Base-by-base conservation (phyloP, 2,113 vertebrate species). In the Ursus arctos region DNA sequence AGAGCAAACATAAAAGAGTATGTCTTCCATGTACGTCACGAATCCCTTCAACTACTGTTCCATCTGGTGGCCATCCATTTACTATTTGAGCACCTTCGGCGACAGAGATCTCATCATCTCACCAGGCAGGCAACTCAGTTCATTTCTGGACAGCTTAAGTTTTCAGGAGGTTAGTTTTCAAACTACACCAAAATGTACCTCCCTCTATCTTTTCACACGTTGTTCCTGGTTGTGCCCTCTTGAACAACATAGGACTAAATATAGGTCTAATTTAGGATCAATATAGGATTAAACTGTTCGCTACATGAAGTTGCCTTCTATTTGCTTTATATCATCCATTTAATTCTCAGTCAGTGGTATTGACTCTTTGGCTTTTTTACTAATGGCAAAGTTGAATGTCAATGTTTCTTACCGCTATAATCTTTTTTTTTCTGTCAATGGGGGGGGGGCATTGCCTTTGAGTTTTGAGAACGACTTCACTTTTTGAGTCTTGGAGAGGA, bases 81-180 rank as follows among this genome's bases (percentile, higher is more conserved):
- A 63, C 79, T 77, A 59, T 19, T 53, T 92, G 28, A 40, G 11
- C 19, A 88, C 33, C 91, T 61, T 80, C 19, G 19, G n/a, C 33
- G 15, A 26, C 36, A 72, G 6, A 40, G 26, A 76, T 4, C 9
- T 88, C 55, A 77, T 67, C 36, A n/a, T 67, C 40, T 91, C n/a
- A 21, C 12, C 59, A 61, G 57, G 24, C 13, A 53, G n/a, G 26
- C n/a, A 51, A 21, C 67, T 49, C 61, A 55, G 28, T 91, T 74
- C 63, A 65, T 87, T 69, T 43, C 40, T 95, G 28, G 14, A 55
- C 24, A 85, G 26, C 22, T 24, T 53, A 61, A 86, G 40, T 33
- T 95, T 93, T 65, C 83, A 85, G 49, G 47, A 85, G 74, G 65
- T 84, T 88, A 63, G 63, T 91, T 94, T 76, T 79, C 63, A 93